These are phyloP conservation scores for Cartodere bifasciata DNA, from an alignment of 2,888 invertebrate genomes.

Conservation along the genomic window DNA sequence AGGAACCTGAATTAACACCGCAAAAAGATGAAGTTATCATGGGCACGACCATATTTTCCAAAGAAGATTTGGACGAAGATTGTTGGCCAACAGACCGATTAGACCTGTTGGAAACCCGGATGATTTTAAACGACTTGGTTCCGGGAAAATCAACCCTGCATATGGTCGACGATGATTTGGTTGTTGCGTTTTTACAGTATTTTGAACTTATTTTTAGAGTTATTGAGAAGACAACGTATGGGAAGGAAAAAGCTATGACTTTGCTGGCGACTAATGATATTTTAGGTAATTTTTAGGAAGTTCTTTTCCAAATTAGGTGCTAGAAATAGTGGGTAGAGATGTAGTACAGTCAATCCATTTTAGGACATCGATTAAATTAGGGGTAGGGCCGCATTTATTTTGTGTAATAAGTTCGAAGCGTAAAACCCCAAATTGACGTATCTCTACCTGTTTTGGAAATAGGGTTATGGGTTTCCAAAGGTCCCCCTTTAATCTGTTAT, in stretches of 20 bases:
- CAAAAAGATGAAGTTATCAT: constrained; percentile 15
- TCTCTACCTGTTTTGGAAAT: too few relatives aligned
- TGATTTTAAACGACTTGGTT: constrained; percentile 22
- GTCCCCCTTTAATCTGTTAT: too few relatives aligned
- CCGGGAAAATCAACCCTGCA: constrained; percentile 16
- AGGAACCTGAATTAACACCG: too few relatives aligned
- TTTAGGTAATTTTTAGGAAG: constrained; percentile 19
- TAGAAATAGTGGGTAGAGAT: too few relatives aligned
- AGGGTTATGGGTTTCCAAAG: too few relatives aligned
- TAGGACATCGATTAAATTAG: too few relatives aligned
- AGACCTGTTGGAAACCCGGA: constrained; percentile 21
- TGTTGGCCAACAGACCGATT: constrained; percentile 24
- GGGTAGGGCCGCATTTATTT: too few relatives aligned
- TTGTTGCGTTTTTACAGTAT: constrained; percentile 22
- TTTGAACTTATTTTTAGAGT: constrained; percentile 23
- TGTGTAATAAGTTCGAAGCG: too few relatives aligned
- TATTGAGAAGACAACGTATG: constrained; percentile 18
- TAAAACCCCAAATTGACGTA: too few relatives aligned
- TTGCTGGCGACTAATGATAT: constrained; percentile 23
- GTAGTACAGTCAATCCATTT: too few relatives aligned
- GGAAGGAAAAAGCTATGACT: constrained; percentile 22
- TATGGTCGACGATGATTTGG: constrained; percentile 20
- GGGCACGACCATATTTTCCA: constrained; percentile 24
- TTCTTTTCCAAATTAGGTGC: too few relatives aligned
- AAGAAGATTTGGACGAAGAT: constrained; percentile 18